Evolutionary conservation across 2,113 vertebrate genomes (phyloP), one percentile per base, ranked within the genome.

Genomic region (Dinomys branickii): DNA sequence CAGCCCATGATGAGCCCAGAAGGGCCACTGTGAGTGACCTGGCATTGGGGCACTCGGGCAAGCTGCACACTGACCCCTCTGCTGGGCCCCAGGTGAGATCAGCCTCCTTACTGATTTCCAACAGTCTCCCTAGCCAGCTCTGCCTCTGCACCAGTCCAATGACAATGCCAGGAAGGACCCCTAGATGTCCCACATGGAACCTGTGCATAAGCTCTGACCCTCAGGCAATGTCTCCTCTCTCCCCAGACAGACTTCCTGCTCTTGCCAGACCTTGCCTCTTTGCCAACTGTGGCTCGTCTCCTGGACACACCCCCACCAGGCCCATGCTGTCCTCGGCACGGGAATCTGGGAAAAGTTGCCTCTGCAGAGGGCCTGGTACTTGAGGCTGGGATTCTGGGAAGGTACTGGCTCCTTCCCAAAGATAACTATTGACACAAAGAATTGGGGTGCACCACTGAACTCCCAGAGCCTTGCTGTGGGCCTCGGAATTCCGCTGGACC

Each of bases 161-260:
- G 59, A 47, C 6, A 12, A 56, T 2, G 56, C 65, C 33, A 10
- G 41, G 47, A 88, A 41, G 75, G 85, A 73, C 54, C 56, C 63
- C n/a, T 30, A 52, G 19, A 12, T 44, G 83, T 67, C 35, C 82
- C 78, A 19, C 0, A 0, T 12, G 6, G 85, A 59, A 61, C 7
- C 0, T 9, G 65, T 61, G 47, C 1, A 0, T 11, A 41, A 22
- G 4, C 85, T 16, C 33, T 2, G n/a, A 54, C 69, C 44, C 69
- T 69, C 7, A n/a, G 77, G 19, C 54, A 13, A 3, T 4, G 52
- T 17, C 7, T 47, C 38, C 88, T 71, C 41, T 75, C 24, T 19
- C 17, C n/a, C n/a, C 1, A 24, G 56, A 65, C 69, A 47, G 67
- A 9, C 6, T 3, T 56, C 28, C 38, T n/a, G 0, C 80, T 77